Conservation (phyloP, 2,113 vertebrate genomes). For the Illadopsis cleaveri region DNA sequence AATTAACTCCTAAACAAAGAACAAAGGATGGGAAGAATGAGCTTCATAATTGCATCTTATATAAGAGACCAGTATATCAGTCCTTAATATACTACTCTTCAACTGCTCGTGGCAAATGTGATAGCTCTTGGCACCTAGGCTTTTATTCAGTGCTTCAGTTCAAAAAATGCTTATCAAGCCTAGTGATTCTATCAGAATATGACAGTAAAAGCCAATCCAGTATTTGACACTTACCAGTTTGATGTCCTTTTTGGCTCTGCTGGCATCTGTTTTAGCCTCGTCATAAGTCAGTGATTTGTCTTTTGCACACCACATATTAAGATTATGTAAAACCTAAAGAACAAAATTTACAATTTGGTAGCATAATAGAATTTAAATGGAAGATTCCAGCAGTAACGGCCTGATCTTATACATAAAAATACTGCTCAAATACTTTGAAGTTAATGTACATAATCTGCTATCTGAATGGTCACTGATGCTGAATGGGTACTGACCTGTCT, state of each 20-base stretch:
- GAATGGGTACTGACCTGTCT: slow-evolving; percentile 84
- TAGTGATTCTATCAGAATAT: neutral
- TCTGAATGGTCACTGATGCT: neutral
- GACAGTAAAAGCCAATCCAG: neutral
- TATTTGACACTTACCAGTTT: slow-evolving; percentile 77
- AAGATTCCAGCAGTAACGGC: neutral
- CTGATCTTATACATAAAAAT: neutral
- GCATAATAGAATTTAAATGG: neutral
- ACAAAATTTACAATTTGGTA: neutral
- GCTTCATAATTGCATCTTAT: neutral
- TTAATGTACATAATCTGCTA: neutral
- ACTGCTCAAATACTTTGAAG: neutral
- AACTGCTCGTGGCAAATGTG: neutral
- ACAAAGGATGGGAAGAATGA: neutral
- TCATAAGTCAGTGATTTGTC: slow-evolving; percentile 90
- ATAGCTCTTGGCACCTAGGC: neutral
- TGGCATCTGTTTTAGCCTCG: slow-evolving; percentile 88
- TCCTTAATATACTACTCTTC: neutral
- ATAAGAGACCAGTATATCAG: neutral
- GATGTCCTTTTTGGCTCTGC: slow-evolving; percentile 90
- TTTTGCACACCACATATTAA: slow-evolving; percentile 94
- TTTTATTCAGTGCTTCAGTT: neutral
- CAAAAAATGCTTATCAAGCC: neutral
- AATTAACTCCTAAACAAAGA: neutral
- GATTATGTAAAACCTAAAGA: slow-evolving; percentile 92